phyloP scores from a whole-genome alignment of 2,797 vertebrate genomes.

The Epinephelus malabaricus region DNA sequence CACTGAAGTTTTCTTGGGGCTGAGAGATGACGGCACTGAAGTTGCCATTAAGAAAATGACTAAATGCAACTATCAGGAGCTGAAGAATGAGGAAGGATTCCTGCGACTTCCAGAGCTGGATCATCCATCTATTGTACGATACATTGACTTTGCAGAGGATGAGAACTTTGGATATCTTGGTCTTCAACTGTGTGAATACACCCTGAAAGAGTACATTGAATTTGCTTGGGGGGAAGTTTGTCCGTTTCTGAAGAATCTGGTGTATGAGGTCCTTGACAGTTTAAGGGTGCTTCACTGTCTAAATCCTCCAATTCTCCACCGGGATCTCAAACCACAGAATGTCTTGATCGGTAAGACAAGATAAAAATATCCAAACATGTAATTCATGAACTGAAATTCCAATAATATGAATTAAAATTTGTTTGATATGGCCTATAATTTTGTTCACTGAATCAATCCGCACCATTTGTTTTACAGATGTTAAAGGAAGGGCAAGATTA shows the following conservation, averaged over 20 bases:
- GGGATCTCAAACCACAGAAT: constrained; percentile 83
- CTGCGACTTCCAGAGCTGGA: constrained; percentile 72
- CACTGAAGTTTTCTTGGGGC: constrained; percentile 78
- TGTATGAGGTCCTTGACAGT: constrained; percentile 59
- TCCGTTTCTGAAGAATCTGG: too few species aligned
- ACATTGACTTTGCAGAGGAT: constrained; percentile 77
- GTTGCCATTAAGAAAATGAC: constrained; percentile 80
- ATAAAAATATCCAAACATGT: background rate
- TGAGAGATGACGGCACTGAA: constrained; percentile 80
- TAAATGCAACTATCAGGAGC: constrained; percentile 58
- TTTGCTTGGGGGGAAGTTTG: constrained; percentile 28
- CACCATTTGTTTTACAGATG: constrained; percentile 58
- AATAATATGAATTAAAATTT: too few species aligned
- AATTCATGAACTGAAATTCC: too few species aligned
- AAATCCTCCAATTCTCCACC: constrained; percentile 69
- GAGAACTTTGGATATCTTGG: constrained; percentile 79
- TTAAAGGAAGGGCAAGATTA: constrained; percentile 54
- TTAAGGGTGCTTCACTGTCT: constrained; percentile 70
- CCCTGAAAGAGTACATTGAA: constrained; percentile 71
- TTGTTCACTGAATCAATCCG: background rate
- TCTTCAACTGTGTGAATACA: constrained; percentile 83
- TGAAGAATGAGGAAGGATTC: constrained; percentile 74
- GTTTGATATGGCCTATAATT: too few species aligned
- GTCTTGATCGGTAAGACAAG: constrained; percentile 77
- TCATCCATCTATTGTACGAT: constrained; percentile 69